Percentiles rank a stretch among this genome's conserved stretches.
Conservation (phyloP, 2,797 vertebrate genomes). For the Apodemus agrarius region DNA sequence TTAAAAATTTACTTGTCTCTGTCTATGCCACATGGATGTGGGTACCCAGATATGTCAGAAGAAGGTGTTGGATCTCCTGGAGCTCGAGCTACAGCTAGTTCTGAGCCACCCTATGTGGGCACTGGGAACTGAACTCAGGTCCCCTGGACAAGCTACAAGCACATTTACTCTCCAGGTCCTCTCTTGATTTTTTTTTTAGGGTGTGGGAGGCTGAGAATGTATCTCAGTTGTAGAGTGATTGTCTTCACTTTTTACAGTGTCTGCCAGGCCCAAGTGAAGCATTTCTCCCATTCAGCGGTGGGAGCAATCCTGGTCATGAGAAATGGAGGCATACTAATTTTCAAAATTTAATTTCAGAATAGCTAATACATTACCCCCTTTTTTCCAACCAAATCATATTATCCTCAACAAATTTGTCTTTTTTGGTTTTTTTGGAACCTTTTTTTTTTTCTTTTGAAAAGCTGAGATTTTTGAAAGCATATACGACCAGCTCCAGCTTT, state of each 20-base stretch:
- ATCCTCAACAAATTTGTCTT: background rate
- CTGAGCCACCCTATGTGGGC: background rate
- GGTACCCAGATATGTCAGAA: too few species aligned
- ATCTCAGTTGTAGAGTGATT: background rate
- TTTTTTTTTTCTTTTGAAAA: background rate
- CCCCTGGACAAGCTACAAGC: background rate
- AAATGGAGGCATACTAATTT: background rate
- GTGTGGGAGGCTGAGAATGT: background rate
- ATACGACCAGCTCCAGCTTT: too few species aligned
- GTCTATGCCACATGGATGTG: background rate
- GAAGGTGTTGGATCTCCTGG: background rate
- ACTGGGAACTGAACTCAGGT: background rate
- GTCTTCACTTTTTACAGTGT: background rate
- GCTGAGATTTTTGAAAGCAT: background rate
- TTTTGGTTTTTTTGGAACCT: background rate
- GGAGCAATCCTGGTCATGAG: background rate
- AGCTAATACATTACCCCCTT: background rate
- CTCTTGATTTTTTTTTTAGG: background rate
- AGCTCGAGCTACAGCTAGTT: background rate
- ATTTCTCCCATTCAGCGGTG: background rate
- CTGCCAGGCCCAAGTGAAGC: background rate
- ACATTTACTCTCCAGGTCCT: background rate
- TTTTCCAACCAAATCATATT: background rate
- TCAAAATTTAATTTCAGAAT: conserved; percentile 16
- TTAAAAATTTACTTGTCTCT: background rate